Percentiles rank a stretch among this genome's conserved stretches.
Conservation (phyloP, 1,140 invertebrate species). For the Eciton burchellii region DNA sequence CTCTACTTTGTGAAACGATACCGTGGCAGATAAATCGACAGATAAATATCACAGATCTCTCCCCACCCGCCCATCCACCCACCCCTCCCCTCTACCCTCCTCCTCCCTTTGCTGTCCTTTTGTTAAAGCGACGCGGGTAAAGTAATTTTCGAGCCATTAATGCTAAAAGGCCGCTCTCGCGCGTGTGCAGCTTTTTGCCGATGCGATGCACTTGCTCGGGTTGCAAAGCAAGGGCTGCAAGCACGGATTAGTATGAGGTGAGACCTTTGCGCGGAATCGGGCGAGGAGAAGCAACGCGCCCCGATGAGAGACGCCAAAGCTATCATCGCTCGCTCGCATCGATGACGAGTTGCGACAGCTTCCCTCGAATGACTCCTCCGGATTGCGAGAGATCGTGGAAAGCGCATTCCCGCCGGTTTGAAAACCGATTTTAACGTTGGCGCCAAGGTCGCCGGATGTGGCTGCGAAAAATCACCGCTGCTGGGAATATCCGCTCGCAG, state of each 20-base stretch:
- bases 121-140: constrained; percentile 22
- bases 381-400: constrained; percentile 53
- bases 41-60: constrained; percentile 20
- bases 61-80: too few relatives aligned
- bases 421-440: constrained; percentile 45
- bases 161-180: constrained; percentile 37
- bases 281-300: constrained; percentile 16
- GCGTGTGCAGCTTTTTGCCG: constrained; percentile 26
- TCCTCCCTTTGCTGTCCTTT: background rate
- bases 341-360: background rate
- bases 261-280: constrained; percentile 6
- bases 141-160: constrained; percentile 51
- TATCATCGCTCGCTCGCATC: constrained; percentile 8
- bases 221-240: background rate
- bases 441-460: constrained; percentile 42
- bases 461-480: constrained; percentile 24
- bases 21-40: background rate
- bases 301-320: constrained; percentile 12
- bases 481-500: background rate
- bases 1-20: constrained; percentile 15
- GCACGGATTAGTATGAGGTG: constrained; percentile 11
- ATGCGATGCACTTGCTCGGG: constrained; percentile 46
- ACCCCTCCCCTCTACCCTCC: background rate
- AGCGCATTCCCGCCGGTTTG: constrained; percentile 37
- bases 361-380: constrained; percentile 3